Percentiles rank a stretch among this genome's conserved stretches.
Evolutionary conservation across 2,113 vertebrate species (phyloP).

Genomic region (Calidris pygmaea): DNA sequence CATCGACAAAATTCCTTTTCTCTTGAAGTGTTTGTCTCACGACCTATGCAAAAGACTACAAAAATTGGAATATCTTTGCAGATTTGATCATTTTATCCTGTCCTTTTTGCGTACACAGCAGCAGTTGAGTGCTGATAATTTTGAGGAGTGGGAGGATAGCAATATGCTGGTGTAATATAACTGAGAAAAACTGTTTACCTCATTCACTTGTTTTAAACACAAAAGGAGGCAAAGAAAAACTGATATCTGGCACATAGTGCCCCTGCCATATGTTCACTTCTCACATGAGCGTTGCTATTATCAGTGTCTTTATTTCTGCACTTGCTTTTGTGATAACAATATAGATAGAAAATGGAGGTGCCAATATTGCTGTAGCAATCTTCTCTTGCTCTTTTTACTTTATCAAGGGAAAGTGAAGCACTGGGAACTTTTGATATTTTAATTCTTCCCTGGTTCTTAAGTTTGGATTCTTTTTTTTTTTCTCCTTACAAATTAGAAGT

Average conservation of each 20-base stretch:
- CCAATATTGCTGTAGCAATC: neutral
- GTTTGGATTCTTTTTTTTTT: neutral
- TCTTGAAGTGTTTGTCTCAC: neutral
- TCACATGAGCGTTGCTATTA: neutral
- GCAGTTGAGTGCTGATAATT: neutral
- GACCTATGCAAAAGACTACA: neutral
- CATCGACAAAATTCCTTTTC: neutral
- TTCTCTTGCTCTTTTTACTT: slow-evolving; percentile 2
- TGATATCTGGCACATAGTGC: neutral
- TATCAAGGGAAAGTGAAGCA: neutral
- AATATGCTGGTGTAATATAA: neutral
- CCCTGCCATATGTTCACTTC: neutral
- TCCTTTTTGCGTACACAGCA: neutral
- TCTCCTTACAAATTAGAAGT: neutral
- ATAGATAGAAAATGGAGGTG: neutral
- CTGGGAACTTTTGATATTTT: neutral
- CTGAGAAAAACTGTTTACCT: neutral
- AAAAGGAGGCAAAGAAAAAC: neutral
- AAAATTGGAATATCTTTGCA: neutral
- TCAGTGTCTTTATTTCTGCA: neutral
- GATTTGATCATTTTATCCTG: neutral
- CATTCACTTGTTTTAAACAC: neutral
- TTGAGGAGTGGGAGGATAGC: neutral
- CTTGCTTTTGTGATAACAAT: neutral
- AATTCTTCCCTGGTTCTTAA: neutral